Evolutionary conservation across 2,113 vertebrate genomes (phyloP), one percentile per base, ranked within the genome.

Genomic region (Scophthalmus maximus): DNA sequence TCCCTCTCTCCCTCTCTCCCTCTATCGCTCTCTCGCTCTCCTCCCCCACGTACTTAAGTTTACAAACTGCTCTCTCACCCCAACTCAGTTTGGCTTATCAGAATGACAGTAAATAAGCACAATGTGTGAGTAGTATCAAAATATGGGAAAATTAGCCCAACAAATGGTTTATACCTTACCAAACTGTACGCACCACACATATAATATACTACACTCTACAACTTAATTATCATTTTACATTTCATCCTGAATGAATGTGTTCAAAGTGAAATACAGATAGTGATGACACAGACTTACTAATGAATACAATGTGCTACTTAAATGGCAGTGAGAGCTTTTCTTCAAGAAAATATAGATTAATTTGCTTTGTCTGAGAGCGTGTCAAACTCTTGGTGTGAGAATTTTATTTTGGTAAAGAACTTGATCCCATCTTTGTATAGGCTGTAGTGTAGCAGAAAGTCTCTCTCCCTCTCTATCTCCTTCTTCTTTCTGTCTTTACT

Each of bases 41-140:
- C 51, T 55, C 44, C 40, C 66, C 62, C 26, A 23, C 36, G n/a
- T 30, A 61, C 58, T 68, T 50, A 46, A 59, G 23, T 85, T 78
- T 23, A 46, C 46, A 18, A 52, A 23, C 30, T 73, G 25, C 30
- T 0, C 62, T 0, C 22, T 15, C 9, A 62, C 23, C 44, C 9
- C 30, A 42, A 52, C 55, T 25, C 29, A 63, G 57, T 49, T 20
- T 6, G 23, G 9, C 23, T 62, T 26, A 29, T 32, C 25, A 32
- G 27, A 65, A 50, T 57, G 11, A 15, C 2, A 26, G 49, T 26
- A 49, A 30, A 34, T 62, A 32, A 32, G 36, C 12, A 38, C 3
- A 14, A 38, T 5, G 36, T 14, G 11, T 38, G 15, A 38, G 36
- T 14, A 29, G 22, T 20, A 29, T 38, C 5, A n/a, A 44, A 50